Percentiles rank a stretch among this genome's conserved stretches.
phyloP scores from a whole-genome alignment of 1,140 invertebrate species.

The Camponotus vicinus region DNA sequence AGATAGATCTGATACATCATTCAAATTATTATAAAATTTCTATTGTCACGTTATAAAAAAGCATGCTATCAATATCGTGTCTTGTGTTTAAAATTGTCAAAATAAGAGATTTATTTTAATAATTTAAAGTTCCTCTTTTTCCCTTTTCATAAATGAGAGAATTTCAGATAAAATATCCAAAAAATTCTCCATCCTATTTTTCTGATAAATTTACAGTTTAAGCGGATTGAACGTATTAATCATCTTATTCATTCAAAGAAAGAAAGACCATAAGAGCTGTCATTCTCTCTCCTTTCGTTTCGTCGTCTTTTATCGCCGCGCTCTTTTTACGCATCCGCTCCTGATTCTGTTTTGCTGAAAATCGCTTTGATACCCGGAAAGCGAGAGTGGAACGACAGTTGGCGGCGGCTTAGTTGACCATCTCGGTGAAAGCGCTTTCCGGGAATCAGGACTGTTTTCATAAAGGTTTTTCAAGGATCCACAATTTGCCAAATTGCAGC shows the following conservation, averaged over 20 bases:
- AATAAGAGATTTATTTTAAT: no score
- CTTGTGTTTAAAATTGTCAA: neutral
- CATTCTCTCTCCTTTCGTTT: neutral
- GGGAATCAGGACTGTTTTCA: slow-evolving; percentile 22
- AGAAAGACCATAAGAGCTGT: neutral
- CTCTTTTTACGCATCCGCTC: neutral
- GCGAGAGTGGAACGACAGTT: slow-evolving; percentile 19
- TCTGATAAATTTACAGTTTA: neutral
- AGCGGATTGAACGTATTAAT: neutral
- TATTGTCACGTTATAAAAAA: neutral
- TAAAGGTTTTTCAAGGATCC: slow-evolving; percentile 16
- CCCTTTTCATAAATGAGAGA: no score
- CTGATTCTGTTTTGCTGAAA: neutral
- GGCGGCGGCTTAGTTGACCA: neutral
- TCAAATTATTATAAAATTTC: neutral
- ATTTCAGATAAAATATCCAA: neutral
- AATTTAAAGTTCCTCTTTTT: no score
- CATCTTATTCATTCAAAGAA: neutral
- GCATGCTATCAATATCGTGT: neutral
- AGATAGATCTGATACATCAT: neutral
- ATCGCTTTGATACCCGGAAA: slow-evolving; percentile 13
- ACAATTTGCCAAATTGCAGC: slow-evolving; percentile 39
- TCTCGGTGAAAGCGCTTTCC: slow-evolving; percentile 46
- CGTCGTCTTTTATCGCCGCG: neutral
- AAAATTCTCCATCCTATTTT: neutral